Base-by-base conservation (phyloP, 2,888 invertebrate genomes). In the Agrochola lota region DNA sequence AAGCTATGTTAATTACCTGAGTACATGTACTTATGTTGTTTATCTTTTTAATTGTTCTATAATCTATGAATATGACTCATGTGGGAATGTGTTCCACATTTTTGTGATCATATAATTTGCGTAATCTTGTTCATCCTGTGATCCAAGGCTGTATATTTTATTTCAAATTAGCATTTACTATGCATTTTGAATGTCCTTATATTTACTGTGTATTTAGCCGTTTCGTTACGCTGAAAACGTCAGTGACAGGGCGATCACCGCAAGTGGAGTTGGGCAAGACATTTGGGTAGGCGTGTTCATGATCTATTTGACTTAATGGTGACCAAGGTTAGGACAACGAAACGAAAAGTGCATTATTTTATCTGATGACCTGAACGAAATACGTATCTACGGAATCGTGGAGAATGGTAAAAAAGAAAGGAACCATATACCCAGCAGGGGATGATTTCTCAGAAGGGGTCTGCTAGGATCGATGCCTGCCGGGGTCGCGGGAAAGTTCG, bases 41-140 rank as follows among this genome's bases (percentile, higher is more conserved):
- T 87, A 87, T 80, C 82, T 81, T 85, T 77, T 78, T 82, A 85
- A 83, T 82, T 80, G 62, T 77, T 78, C 62, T 62, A 64, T 67
- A 72, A 87, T 85, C 86, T 81, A 57, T 26, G 52, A 30, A 40
- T 23, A 46, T 85, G 86, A 86, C 40, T 85, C 80, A 85, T 40
- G 84, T 78, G 81, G 49, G 81, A 75, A 84, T 73, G 9, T 62
- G 73, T 49, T 78, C 35, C 35, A 81, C 64, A 64, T 77, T 74
- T 69, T 71, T 74, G n/a, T 63, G 71, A 30, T 63, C 35, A 40
- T 55, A 55, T 57, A 59, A 43, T 59, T 71, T 64, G 23, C 3
- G 62, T 62, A 35, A 81, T 71, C 73, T 60, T 12, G 63, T 75
- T 35, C 67, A 71, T 77, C 64, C 71, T 55, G 76, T 23, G 30